A percentile compares a stretch with the other conserved stretches of the same genome.
Evolutionary conservation across 2,113 vertebrate genomes (phyloP).

Genomic region (Phylloscopus trochiloides): DNA sequence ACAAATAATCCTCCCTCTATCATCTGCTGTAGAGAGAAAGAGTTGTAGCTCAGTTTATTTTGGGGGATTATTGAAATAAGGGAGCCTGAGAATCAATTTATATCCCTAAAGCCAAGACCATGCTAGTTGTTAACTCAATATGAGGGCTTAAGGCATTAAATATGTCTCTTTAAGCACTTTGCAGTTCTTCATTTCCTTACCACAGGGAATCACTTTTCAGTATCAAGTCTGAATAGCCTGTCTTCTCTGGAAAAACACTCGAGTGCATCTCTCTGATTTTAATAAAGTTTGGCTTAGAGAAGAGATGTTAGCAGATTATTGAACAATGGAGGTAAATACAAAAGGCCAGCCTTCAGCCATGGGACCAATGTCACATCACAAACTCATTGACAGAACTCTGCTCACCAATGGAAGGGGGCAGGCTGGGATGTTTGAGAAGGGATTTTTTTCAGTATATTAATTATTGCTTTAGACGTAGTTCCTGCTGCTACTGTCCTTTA

Average conservation of each 20-base stretch:
- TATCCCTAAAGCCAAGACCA: constrained; percentile 50
- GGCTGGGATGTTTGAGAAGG: constrained; percentile 15
- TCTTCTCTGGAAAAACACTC: constrained; percentile 62
- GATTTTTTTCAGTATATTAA: constrained; percentile 58
- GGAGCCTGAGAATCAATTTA: constrained; percentile 52
- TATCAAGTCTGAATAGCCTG: constrained; percentile 25
- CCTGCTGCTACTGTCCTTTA: constrained; percentile 15
- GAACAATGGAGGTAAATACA: constrained; percentile 60
- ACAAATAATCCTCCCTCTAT: background rate
- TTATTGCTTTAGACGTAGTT: constrained; percentile 59
- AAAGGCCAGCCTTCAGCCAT: constrained; percentile 9
- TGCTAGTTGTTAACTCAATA: constrained; percentile 64
- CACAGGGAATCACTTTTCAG: constrained; percentile 56
- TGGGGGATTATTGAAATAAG: constrained; percentile 53
- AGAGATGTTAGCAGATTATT: constrained; percentile 41
- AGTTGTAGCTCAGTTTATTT: constrained; percentile 18
- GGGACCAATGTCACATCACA: constrained; percentile 41
- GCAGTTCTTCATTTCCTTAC: constrained; percentile 60
- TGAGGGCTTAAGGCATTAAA: constrained; percentile 60
- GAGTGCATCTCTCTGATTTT: constrained; percentile 53
- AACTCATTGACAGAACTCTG: constrained; percentile 36
- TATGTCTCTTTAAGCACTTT: constrained; percentile 62
- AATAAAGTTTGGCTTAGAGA: constrained; percentile 59
- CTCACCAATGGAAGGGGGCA: background rate
- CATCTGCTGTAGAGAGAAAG: constrained; percentile 7